A percentile compares a stretch with the other conserved stretches of the same genome.
Conservation (phyloP, 2,888 invertebrate species). For the Agrochola macilenta region DNA sequence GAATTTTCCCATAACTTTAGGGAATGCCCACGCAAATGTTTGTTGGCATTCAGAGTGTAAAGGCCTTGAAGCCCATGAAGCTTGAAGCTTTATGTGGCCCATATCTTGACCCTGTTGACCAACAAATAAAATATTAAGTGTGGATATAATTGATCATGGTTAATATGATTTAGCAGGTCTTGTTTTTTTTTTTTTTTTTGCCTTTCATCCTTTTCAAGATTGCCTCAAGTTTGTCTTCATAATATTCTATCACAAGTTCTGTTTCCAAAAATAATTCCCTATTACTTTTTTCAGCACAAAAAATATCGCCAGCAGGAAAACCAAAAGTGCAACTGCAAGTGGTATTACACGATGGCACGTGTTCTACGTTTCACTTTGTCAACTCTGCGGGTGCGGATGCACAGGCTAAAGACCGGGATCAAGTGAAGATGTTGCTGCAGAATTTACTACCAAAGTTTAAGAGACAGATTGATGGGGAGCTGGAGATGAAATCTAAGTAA, state of each 20-base stretch:
- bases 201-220: not conserved
- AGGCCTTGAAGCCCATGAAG: too few species aligned
- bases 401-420: slow-evolving; percentile 97
- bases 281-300: slow-evolving; percentile 93
- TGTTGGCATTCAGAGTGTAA: too few species aligned
- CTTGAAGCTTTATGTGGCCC: too few species aligned
- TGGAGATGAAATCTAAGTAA: slow-evolving; percentile 96
- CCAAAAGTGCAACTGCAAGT: slow-evolving; percentile 99
- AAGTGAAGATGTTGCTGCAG: slow-evolving; percentile 97
- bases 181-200: too few species aligned
- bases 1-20: too few species aligned
- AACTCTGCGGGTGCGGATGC: slow-evolving; percentile 95
- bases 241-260: not conserved
- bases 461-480: slow-evolving; percentile 96
- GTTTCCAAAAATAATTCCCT: not conserved
- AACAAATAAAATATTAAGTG: too few species aligned
- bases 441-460: slow-evolving; percentile 98
- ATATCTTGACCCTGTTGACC: too few species aligned
- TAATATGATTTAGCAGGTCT: too few species aligned
- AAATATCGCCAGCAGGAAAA: slow-evolving; percentile 99
- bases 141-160: too few species aligned
- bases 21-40: too few species aligned
- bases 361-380: slow-evolving; percentile 99
- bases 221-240: not conserved
- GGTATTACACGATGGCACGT: slow-evolving; percentile 97